Evolutionary conservation across 2,797 vertebrate species (phyloP).

Genomic region (Rhynchotus rufescens): DNA sequence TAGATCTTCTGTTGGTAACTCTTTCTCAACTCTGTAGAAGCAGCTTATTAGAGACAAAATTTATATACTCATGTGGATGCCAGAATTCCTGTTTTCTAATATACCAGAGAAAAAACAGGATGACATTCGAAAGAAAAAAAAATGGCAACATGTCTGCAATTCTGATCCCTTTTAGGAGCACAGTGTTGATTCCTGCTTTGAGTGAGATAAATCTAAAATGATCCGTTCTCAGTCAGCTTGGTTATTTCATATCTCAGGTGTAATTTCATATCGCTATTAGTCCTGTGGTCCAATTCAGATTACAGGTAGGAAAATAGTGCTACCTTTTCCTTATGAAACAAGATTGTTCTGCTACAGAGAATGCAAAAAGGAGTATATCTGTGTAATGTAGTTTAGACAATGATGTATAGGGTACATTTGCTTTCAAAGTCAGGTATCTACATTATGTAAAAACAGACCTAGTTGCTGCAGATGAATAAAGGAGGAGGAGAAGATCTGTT

Average conservation of each 20-base stretch:
- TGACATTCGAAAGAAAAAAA: neutral
- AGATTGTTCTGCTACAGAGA: neutral
- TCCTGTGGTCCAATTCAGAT: neutral
- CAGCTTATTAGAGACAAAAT: neutral
- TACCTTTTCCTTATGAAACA: neutral
- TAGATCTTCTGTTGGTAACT: neutral
- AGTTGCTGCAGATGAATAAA: neutral
- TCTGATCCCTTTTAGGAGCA: neutral
- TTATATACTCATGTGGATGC: neutral
- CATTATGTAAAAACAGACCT: neutral
- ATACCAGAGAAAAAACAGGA: neutral
- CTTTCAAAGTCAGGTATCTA: neutral
- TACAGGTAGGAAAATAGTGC: neutral
- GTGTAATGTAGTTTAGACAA: neutral
- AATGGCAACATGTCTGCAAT: neutral
- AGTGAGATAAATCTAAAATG: neutral
- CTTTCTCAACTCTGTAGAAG: neutral
- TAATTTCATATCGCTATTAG: neutral
- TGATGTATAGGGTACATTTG: neutral
- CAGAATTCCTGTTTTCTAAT: neutral
- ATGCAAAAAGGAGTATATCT: neutral
- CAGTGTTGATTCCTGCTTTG: neutral
- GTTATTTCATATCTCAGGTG: neutral
- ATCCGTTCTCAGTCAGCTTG: neutral
- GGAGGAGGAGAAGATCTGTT: neutral